Percentiles rank a stretch among this genome's conserved stretches.
phyloP scores from a whole-genome alignment of 2,113 vertebrate genomes.

The Corapipo altera region DNA sequence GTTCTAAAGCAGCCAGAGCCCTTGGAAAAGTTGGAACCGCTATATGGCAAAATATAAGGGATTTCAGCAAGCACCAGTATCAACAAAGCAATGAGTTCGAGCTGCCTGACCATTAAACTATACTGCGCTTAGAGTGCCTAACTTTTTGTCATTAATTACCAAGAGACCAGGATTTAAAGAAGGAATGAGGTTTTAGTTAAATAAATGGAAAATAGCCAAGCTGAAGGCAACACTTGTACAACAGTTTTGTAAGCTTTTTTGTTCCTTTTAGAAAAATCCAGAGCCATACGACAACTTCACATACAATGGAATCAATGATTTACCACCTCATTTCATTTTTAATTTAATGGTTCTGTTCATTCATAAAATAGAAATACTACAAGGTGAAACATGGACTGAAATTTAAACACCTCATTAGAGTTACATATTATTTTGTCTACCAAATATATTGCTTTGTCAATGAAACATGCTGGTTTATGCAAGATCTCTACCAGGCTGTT shows the following conservation, averaged over 20 bases:
- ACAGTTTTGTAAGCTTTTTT: not conserved
- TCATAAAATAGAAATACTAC: constrained; percentile 70
- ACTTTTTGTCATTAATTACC: not conserved
- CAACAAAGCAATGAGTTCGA: not conserved
- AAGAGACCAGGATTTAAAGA: not conserved
- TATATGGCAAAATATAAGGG: accelerated
- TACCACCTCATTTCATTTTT: constrained; percentile 69
- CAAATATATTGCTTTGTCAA: constrained; percentile 64
- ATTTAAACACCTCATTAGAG: constrained; percentile 71
- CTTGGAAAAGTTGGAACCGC: not conserved
- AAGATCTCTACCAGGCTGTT: constrained; percentile 6
- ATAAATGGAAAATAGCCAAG: not conserved
- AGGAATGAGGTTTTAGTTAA: not conserved
- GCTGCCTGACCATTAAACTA: not conserved
- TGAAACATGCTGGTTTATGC: constrained; percentile 46
- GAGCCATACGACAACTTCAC: not conserved
- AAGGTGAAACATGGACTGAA: constrained; percentile 63
- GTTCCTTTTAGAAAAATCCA: not conserved
- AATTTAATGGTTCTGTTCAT: constrained; percentile 69
- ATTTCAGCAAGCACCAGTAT: not conserved
- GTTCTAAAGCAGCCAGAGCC: not conserved
- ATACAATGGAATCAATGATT: constrained; percentile 50
- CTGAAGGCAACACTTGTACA: not conserved
- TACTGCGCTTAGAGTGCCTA: not conserved
- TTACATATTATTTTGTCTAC: constrained; percentile 58